A percentile compares a stretch with the other conserved stretches of the same genome.
These are phyloP conservation scores for Formica aserva DNA, from an alignment of 2,888 invertebrate genomes.

Conservation along the genomic window DNA sequence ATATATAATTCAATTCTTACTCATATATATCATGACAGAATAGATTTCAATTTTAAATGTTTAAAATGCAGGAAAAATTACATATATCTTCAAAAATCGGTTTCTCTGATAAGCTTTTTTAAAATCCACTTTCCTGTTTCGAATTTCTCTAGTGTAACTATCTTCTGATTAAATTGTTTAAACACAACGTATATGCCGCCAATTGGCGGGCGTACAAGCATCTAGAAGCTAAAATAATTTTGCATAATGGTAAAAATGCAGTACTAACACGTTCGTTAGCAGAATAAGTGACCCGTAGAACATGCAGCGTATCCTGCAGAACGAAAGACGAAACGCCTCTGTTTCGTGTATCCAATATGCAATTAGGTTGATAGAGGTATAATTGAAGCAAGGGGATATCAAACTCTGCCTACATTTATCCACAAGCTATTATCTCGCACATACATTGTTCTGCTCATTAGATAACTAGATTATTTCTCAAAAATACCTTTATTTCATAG, in stretches of 20 bases:
- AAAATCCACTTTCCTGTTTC: background rate
- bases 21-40: background rate
- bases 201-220: slow-evolving; percentile 31
- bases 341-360: slow-evolving; percentile 65
- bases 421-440: slow-evolving; percentile 62
- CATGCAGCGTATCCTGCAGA: slow-evolving; percentile 63
- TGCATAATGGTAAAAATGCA: slow-evolving; percentile 68
- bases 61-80: background rate
- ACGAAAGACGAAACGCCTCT: slow-evolving; percentile 66
- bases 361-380: slow-evolving; percentile 75
- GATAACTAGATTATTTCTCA: slow-evolving; percentile 29
- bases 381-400: slow-evolving; percentile 77
- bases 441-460: slow-evolving; percentile 32
- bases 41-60: background rate
- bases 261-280: slow-evolving; percentile 59
- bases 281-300: slow-evolving; percentile 67
- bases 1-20: background rate
- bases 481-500: slow-evolving; percentile 44
- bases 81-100: background rate
- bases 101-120: background rate
- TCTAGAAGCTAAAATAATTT: slow-evolving; percentile 71
- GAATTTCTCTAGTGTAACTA: background rate
- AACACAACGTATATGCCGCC: slow-evolving; percentile 1
- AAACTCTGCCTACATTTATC: slow-evolving; percentile 74
- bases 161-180: slow-evolving; percentile 22